Base-by-base conservation (phyloP, 1,140 invertebrate species). In the Hetaerina americana region DNA sequence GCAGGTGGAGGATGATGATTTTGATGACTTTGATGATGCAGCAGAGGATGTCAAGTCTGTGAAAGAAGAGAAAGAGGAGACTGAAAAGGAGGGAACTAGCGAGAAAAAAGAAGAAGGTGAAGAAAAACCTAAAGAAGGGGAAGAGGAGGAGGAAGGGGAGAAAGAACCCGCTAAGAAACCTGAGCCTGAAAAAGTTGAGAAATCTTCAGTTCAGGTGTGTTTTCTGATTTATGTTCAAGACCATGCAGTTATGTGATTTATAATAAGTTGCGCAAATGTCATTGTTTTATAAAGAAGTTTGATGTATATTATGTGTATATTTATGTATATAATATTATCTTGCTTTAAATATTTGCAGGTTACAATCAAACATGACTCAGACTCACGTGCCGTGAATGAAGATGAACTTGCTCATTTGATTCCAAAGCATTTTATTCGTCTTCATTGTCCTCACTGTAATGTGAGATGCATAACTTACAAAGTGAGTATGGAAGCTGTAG, bases 371-470 rank as follows among this genome's bases (percentile, higher is more conserved):
- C 80, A 80, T 5, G 84, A 85, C 25, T 78, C 80, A 18, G 80
- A 81, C 73, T 75, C 77, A 68, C 70, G 77, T 71, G 76, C 81
- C 26, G 76, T 77, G 12, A 77, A 79, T 73, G 78, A 77, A 27
- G 69, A 70, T 18, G 77, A 75, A 73, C 74, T 81, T 81, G 74
- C 80, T 82, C 27, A 82, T 79, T 70, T 77, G 80, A 73, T 75
- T 80, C 69, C 78, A 82, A 75, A 80, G 81, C 26, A 76, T 27
- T 91, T 87, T 75, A 89, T 92, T 25, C 88, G 89, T 76, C 80
- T 93, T 0, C 84, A 83, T 27, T 92, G 91, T 78, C 87, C 90
- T 0, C 90, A 92, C 77, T 92, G 91, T 76, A 83, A 85, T 70
- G 85, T 87, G 75, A 87, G 87, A 75, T 90, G 86, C 76, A 81